A percentile compares a stretch with the other conserved stretches of the same genome.
These are phyloP conservation scores for Melanostigma gelatinosum DNA, from an alignment of 2,113 vertebrate species.

Conservation along the genomic window DNA sequence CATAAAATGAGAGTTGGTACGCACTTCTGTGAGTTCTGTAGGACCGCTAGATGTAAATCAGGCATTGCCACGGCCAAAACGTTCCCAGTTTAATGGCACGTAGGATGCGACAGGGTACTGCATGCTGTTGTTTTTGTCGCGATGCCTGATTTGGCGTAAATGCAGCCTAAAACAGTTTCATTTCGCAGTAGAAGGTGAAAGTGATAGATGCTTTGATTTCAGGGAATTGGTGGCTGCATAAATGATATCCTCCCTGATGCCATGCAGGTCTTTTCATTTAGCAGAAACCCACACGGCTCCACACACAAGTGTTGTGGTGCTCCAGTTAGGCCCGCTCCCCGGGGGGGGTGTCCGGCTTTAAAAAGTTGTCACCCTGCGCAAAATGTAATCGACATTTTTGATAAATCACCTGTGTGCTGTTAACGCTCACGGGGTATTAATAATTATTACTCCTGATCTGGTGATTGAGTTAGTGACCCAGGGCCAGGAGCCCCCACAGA, in stretches of 20 bases:
- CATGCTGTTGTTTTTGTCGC: too few relatives aligned
- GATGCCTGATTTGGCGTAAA: not conserved
- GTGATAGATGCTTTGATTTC: not conserved
- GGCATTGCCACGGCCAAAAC: not conserved
- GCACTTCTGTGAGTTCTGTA: not conserved
- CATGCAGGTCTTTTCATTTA: slow-evolving; percentile 28
- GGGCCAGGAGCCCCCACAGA: slow-evolving; percentile 61
- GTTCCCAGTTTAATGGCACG: too few relatives aligned
- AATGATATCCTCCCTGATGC: not conserved
- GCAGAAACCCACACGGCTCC: slow-evolving; percentile 4
- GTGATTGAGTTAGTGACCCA: slow-evolving; percentile 84
- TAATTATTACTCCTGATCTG: slow-evolving; percentile 81
- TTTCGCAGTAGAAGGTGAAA: not conserved
- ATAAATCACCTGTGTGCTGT: slow-evolving; percentile 82
- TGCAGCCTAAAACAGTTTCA: not conserved
- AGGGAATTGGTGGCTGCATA: not conserved
- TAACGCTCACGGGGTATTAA: slow-evolving; percentile 81
- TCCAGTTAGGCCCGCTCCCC: slow-evolving; percentile 16
- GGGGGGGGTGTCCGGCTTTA: slow-evolving; percentile 45
- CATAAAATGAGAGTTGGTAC: not conserved
- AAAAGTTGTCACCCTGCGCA: slow-evolving; percentile 70
- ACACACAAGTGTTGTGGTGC: not conserved
- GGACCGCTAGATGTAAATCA: not conserved
- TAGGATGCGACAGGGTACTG: too few relatives aligned
- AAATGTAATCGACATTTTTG: slow-evolving; percentile 82